Evolutionary conservation across 2,113 vertebrate genomes (phyloP).

Genomic region (Pipa parva): DNA sequence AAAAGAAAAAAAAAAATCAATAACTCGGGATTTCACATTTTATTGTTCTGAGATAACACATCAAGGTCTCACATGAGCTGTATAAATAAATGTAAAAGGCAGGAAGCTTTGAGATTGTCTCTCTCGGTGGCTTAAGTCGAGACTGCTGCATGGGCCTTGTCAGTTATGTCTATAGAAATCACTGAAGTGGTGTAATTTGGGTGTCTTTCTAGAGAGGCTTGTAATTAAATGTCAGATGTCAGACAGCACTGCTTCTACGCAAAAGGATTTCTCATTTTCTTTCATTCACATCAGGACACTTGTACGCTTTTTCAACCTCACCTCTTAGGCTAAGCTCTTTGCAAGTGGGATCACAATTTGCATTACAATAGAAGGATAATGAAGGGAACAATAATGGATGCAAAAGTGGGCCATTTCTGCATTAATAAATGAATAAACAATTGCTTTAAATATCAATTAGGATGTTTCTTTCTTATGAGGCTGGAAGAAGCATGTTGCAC

Average conservation of each 20-base stretch:
- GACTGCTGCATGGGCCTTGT: constrained; percentile 28
- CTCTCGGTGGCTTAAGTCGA: constrained; percentile 26
- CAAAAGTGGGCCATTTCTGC: constrained; percentile 35
- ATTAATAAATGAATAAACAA: constrained; percentile 39
- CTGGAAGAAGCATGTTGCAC: neutral
- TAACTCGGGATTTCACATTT: constrained; percentile 5
- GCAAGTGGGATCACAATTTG: constrained; percentile 36
- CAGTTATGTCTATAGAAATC: constrained; percentile 39
- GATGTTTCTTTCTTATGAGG: constrained; percentile 10
- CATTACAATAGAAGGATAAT: constrained; percentile 37
- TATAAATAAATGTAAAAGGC: constrained; percentile 34
- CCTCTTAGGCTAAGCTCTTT: constrained; percentile 35
- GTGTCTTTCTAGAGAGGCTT: constrained; percentile 40
- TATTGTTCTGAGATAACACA: constrained; percentile 21
- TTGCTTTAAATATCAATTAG: constrained; percentile 36
- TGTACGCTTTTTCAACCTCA: constrained; percentile 34
- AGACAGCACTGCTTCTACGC: constrained; percentile 27
- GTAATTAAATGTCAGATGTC: constrained; percentile 43
- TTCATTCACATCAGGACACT: constrained; percentile 40
- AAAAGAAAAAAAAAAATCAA: neutral
- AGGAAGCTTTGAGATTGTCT: constrained; percentile 15
- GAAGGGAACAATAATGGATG: constrained; percentile 22
- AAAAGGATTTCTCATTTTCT: constrained; percentile 39
- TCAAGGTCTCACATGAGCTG: constrained; percentile 5
- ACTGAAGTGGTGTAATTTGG: constrained; percentile 41